phyloP scores from a whole-genome alignment of 2,797 vertebrate genomes.

The Chelidonichthys spinosus region DNA sequence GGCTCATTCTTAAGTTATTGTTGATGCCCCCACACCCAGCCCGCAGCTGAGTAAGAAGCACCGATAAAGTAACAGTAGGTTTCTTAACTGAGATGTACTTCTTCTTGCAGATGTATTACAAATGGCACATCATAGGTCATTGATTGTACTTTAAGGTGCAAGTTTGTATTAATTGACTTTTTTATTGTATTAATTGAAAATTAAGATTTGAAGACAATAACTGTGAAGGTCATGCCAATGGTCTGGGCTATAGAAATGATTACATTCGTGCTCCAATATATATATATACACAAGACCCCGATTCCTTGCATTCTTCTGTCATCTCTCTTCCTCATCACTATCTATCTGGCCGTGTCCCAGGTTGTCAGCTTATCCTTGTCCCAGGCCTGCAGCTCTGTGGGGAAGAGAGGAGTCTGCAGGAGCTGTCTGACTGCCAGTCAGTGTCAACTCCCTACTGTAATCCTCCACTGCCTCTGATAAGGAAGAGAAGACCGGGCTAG shows the following conservation, averaged over 20 bases:
- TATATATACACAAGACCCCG: conserved; percentile 24
- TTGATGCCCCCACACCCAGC: conserved; percentile 69
- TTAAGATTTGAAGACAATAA: background rate
- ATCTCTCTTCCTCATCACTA: conserved; percentile 53
- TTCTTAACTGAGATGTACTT: conserved; percentile 2
- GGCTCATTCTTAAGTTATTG: conserved; percentile 67
- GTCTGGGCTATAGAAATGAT: conserved; percentile 11
- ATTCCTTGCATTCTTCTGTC: conserved; percentile 53
- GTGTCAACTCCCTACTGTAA: conserved; percentile 72
- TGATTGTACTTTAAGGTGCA: too few species aligned
- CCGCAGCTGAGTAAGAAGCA: conserved; percentile 27
- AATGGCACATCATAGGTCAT: background rate
- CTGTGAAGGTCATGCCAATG: conserved; percentile 18
- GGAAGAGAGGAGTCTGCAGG: conserved; percentile 65
- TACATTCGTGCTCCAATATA: conserved; percentile 21
- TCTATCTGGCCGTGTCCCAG: conserved; percentile 66
- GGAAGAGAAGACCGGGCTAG: conserved; percentile 19
- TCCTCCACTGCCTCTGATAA: conserved; percentile 68
- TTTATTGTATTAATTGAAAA: too few species aligned
- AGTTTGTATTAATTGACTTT: too few species aligned
- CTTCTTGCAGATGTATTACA: conserved; percentile 2
- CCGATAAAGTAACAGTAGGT: conserved; percentile 10
- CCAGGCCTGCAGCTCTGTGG: conserved; percentile 58
- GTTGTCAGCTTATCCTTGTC: conserved; percentile 74
- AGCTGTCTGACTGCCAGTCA: conserved; percentile 73